Percentiles rank a stretch among this genome's conserved stretches.
These are phyloP conservation scores for Chionomys nivalis DNA, from an alignment of 2,113 vertebrate genomes.

Conservation along the genomic window DNA sequence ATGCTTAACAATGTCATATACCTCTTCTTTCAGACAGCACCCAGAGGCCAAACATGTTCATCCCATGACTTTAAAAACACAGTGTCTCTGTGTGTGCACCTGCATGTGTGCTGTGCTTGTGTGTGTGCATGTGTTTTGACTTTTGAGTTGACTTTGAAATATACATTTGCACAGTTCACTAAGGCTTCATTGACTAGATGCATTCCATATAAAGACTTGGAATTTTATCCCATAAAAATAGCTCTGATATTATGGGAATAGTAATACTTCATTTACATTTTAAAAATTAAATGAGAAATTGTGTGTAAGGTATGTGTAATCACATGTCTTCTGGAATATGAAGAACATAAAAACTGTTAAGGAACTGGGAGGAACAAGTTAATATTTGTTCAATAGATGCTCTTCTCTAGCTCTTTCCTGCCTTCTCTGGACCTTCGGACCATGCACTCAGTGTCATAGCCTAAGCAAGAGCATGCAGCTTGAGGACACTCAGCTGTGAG, in stretches of 20 bases:
- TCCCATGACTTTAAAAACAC: neutral
- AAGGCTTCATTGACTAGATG: neutral
- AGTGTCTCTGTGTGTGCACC: neutral
- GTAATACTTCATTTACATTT: neutral
- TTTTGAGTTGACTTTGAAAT: neutral
- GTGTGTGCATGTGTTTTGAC: neutral
- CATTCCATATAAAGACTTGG: neutral
- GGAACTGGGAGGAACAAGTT: neutral
- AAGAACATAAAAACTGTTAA: neutral
- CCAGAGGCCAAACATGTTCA: neutral
- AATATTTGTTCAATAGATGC: neutral
- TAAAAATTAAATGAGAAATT: neutral
- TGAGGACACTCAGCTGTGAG: neutral
- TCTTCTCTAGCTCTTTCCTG: neutral
- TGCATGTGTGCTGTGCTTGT: neutral
- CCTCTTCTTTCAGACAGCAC: neutral
- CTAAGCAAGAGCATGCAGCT: neutral
- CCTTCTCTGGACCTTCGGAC: neutral
- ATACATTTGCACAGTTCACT: neutral
- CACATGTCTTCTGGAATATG: neutral
- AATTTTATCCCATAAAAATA: neutral
- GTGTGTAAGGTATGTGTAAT: neutral
- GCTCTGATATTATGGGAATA: neutral
- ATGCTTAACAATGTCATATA: neutral
- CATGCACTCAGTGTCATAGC: neutral